Evolutionary conservation across 1,140 invertebrate genomes (phyloP).

Genomic region (Dreissena rostriformis): DNA sequence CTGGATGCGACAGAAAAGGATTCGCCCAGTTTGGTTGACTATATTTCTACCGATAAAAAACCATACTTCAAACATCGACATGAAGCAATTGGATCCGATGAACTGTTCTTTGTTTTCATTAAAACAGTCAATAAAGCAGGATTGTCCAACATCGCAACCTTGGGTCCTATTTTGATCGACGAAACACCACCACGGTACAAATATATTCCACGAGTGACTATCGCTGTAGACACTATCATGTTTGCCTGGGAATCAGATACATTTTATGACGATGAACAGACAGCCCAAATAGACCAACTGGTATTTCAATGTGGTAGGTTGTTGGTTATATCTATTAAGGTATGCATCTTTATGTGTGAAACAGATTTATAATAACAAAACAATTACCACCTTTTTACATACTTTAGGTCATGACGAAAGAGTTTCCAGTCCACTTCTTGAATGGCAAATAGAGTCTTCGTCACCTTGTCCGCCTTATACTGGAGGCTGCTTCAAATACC

Average conservation of each 20-base stretch:
- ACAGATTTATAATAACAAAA: not conserved
- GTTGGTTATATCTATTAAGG: not conserved
- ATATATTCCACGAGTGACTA: not conserved
- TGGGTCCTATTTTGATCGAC: constrained; percentile 68
- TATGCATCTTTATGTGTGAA: not conserved
- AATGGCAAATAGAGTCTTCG: constrained; percentile 4
- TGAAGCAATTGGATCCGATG: constrained; percentile 53
- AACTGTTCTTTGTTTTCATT: constrained; percentile 60
- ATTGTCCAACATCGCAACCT: constrained; percentile 15
- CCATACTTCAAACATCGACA: constrained; percentile 35
- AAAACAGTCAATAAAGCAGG: constrained; percentile 63
- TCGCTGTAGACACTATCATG: constrained; percentile 27
- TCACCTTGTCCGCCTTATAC: not conserved
- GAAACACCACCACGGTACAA: constrained; percentile 59
- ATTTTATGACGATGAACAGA: constrained; percentile 61
- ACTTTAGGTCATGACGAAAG: not conserved
- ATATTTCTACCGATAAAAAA: constrained; percentile 20
- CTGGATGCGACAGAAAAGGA: constrained; percentile 23
- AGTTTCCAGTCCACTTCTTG: not conserved
- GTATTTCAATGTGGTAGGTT: constrained; percentile 9
- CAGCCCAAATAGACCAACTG: not conserved
- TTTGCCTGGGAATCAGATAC: constrained; percentile 52
- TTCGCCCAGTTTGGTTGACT: constrained; percentile 33
- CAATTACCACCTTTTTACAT: not conserved
- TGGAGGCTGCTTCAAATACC: constrained; percentile 24